These are phyloP conservation scores for Nebria ingens DNA, from an alignment of 1,140 invertebrate species.

Conservation along the genomic window DNA sequence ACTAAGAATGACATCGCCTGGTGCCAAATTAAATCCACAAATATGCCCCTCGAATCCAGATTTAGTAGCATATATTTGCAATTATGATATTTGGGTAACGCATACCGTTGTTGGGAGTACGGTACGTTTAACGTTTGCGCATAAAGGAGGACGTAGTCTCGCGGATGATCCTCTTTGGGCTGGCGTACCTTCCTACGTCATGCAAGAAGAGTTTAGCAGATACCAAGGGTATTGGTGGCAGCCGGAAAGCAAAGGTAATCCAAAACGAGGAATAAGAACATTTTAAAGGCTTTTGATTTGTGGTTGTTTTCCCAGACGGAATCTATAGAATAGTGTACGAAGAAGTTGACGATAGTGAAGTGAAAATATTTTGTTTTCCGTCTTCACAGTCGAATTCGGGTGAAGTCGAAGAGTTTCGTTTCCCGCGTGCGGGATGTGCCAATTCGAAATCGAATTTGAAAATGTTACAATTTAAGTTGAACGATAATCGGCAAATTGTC, in stretches of 20 bases:
- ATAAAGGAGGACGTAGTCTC: constrained; percentile 60
- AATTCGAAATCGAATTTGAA: constrained; percentile 86
- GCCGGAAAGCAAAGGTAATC: constrained; percentile 54
- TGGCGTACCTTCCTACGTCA: constrained; percentile 92
- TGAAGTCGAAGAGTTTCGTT: constrained; percentile 83
- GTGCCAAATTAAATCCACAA: constrained; percentile 75
- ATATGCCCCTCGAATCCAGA: constrained; percentile 83
- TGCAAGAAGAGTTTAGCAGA: constrained; percentile 95
- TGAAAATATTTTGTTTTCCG: constrained; percentile 83
- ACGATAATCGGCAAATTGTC: constrained; percentile 51
- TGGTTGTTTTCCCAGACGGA: constrained; percentile 43
- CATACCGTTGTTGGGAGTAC: constrained; percentile 61
- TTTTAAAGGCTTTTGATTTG: constrained; percentile 1
- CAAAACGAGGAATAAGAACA: constrained; percentile 9
- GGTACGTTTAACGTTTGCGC: constrained; percentile 69
- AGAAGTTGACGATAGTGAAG: constrained; percentile 90
- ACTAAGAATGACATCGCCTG: constrained; percentile 52
- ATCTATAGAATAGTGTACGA: constrained; percentile 88
- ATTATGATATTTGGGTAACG: constrained; percentile 83
- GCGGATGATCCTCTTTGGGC: constrained; percentile 78
- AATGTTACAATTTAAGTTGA: constrained; percentile 73
- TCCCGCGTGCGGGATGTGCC: constrained; percentile 79
- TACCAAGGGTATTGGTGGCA: constrained; percentile 98
- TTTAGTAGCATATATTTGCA: constrained; percentile 81
- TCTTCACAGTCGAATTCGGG: constrained; percentile 64